Evolutionary conservation across 2,797 vertebrate genomes (phyloP), one percentile per base, ranked within the genome.

Genomic region (Neopelma chrysocephalum): DNA sequence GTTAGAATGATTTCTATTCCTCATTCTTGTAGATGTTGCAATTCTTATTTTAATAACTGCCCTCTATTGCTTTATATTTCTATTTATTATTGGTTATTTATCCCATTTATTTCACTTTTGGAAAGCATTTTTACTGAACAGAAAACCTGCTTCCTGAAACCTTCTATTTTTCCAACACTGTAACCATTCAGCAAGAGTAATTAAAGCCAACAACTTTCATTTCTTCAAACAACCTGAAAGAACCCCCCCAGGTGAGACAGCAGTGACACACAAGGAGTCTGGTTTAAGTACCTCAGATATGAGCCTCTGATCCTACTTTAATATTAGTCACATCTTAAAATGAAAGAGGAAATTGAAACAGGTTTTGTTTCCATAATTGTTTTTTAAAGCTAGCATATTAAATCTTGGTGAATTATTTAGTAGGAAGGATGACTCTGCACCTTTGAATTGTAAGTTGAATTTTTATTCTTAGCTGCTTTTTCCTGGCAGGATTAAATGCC

Each of bases 401-500:
- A 96, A 96, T 61, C 95, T 78, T 40, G 45, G 82, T 95, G 73
- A 78, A 87, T 96, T 96, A 95, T 97, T 95, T 89, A 86, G 89
- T 81, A 91, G 87, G 94, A 93, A 92, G 66, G 53, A 85, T 82
- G 87, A 92, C 91, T 94, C 87, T 81, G 89, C 83, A 88, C 82
- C 92, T 97, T 95, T 96, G 89, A 95, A 95, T 96, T 91, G 94
- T 86, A 94, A 91, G 86, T 85, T 91, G 95, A 96, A 91, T 94
- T 94, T 93, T 96, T 78, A 94, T 94, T 94, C 94, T 89, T 91
- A 86, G 66, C 58, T 73, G 66, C 79, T 94, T 96, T 96, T 92
- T 58, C 85, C 73, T 89, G 70, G 50, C 34, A 88, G 91, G 79
- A 94, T 93, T 92, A 94, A 96, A 95, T 88, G 62, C 62, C 80